Conservation (phyloP, 2,888 invertebrate genomes). For the Epinotia ramella region DNA sequence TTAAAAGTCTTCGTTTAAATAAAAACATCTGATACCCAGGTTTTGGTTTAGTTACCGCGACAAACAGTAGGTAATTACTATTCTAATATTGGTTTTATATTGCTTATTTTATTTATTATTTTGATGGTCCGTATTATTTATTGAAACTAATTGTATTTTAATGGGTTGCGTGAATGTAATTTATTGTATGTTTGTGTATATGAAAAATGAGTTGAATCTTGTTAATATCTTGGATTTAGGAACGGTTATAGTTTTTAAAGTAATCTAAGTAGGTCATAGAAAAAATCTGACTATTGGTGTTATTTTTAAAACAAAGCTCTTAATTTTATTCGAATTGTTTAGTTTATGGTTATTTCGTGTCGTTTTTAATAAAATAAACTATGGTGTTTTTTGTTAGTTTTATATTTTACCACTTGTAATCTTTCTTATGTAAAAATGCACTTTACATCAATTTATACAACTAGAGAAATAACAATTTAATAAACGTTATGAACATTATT, state of each 20-base stretch:
- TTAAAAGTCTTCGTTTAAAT: no score
- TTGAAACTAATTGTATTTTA: slow-evolving; percentile 46
- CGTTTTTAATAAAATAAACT: slow-evolving; percentile 4
- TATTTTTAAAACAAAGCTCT: slow-evolving; percentile 12
- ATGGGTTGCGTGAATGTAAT: slow-evolving; percentile 63
- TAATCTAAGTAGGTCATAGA: slow-evolving; percentile 16
- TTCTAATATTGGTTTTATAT: neutral
- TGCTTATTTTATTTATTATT: slow-evolving; percentile 11
- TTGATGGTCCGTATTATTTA: neutral
- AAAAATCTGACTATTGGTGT: neutral
- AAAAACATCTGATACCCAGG: neutral
- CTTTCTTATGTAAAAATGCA: slow-evolving; percentile 42
- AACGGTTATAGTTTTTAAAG: slow-evolving; percentile 23
- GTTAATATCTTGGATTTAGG: slow-evolving; percentile 42
- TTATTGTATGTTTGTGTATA: slow-evolving; percentile 59
- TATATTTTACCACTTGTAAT: slow-evolving; percentile 43
- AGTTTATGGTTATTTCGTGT: slow-evolving; percentile 1
- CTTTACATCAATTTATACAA: slow-evolving; percentile 38
- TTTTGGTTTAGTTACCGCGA: neutral
- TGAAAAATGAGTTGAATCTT: slow-evolving; percentile 41
- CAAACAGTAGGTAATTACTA: neutral
- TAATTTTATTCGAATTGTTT: slow-evolving; percentile 12
- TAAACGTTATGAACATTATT: slow-evolving; percentile 13
- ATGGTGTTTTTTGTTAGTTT: slow-evolving; percentile 23
- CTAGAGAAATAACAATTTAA: slow-evolving; percentile 18